Percentiles rank a stretch among this genome's conserved stretches.
phyloP scores from a whole-genome alignment of 2,888 invertebrate species.

The Mamestra brassicae region DNA sequence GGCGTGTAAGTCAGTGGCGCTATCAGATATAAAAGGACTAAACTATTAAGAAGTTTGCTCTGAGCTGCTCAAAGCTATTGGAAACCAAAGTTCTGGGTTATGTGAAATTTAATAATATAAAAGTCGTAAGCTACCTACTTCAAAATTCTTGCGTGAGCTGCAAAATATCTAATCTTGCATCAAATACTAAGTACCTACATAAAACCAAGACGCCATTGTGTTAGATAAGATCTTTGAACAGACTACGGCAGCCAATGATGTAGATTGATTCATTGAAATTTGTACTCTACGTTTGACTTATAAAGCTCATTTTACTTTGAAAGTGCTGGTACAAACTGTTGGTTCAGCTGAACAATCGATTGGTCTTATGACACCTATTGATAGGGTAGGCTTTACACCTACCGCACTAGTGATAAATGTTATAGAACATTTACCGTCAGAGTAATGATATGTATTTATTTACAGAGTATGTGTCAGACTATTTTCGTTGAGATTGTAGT shows the following conservation, averaged over 20 bases:
- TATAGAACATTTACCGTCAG: background rate
- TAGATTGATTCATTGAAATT: background rate
- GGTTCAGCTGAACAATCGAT: constrained; percentile 1
- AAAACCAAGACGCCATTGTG: constrained; percentile 8
- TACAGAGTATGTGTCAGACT: no score
- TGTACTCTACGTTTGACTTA: background rate
- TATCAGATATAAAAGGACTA: no score
- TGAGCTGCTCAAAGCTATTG: background rate
- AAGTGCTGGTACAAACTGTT: background rate
- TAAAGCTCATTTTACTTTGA: constrained; percentile 17
- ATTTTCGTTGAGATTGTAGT: no score
- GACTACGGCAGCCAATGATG: constrained; percentile 3
- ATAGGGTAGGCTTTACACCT: constrained; percentile 32
- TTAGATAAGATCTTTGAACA: constrained; percentile 4
- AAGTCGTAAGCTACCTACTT: no score
- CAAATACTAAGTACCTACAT: background rate
- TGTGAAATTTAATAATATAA: no score
- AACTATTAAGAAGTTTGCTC: background rate
- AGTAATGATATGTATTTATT: background rate
- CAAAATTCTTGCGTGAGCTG: no score
- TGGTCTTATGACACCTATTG: constrained; percentile 34
- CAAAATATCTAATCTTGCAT: background rate
- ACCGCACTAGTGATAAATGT: constrained; percentile 21
- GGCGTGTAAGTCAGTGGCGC: no score
- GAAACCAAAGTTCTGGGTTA: background rate